These are phyloP conservation scores for Eidolon dupreanum DNA, from an alignment of 2,797 vertebrate species.

Conservation along the genomic window DNA sequence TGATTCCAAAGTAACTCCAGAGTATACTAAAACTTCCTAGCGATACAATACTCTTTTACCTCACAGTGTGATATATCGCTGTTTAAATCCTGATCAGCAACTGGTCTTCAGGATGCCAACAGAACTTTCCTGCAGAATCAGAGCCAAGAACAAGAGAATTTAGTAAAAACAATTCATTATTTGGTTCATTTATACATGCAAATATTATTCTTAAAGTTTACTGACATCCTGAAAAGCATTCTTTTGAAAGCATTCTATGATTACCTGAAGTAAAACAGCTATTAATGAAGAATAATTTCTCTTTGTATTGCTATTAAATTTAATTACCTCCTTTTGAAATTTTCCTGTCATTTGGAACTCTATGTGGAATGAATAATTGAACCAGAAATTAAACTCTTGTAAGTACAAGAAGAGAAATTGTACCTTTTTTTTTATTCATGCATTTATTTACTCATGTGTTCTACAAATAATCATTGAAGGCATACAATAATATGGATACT, in stretches of 20 bases:
- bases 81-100: conserved; percentile 64
- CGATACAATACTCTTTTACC: conserved; percentile 65
- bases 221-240: neutral
- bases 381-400: neutral
- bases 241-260: neutral
- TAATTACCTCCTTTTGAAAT: conserved; percentile 19
- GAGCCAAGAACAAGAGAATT: neutral
- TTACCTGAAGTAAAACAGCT: neutral
- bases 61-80: conserved; percentile 56
- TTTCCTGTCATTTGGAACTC: neutral
- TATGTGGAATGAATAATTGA: neutral
- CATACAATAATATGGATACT: neutral
- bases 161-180: neutral
- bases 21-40: conserved; percentile 80
- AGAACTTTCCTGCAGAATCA: conserved; percentile 41
- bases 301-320: neutral
- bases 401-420: neutral
- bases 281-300: neutral
- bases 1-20: conserved; percentile 81
- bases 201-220: neutral
- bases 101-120: neutral
- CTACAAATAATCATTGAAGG: neutral
- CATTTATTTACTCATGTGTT: neutral
- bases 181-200: neutral
- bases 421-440: neutral